Percentiles rank a stretch among this genome's conserved stretches.
phyloP scores from a whole-genome alignment of 1,140 invertebrate genomes.

The Drosophila ercepeae region DNA sequence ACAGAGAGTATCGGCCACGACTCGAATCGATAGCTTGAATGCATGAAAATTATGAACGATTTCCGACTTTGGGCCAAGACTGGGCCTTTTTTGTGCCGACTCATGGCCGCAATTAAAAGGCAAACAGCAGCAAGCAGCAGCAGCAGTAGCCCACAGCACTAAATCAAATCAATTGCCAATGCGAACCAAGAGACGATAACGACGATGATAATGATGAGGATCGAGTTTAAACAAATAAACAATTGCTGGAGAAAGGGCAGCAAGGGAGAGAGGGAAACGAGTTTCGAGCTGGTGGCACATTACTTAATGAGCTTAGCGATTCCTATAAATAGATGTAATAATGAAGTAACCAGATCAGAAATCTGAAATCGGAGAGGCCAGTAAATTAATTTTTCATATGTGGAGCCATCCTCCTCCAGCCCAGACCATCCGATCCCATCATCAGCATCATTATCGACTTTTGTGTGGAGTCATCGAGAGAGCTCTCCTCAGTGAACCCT shows the following conservation, averaged over 20 bases:
- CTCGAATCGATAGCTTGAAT: slow-evolving; percentile 44
- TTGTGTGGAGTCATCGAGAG: slow-evolving; percentile 71
- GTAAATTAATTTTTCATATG: slow-evolving; percentile 82
- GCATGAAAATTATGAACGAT: slow-evolving; percentile 74
- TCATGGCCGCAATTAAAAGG: slow-evolving; percentile 76
- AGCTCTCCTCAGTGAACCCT: slow-evolving; percentile 16
- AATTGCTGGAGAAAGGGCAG: slow-evolving; percentile 33
- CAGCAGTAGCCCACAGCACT: slow-evolving; percentile 69
- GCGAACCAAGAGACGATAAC: slow-evolving; percentile 59
- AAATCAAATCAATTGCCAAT: slow-evolving; percentile 82
- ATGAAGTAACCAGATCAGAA: slow-evolving; percentile 79
- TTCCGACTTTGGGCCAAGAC: slow-evolving; percentile 56
- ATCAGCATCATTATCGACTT: slow-evolving; percentile 50
- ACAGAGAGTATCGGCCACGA: slow-evolving; percentile 19
- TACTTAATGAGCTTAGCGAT: slow-evolving; percentile 78
- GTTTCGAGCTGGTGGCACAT: slow-evolving; percentile 49
- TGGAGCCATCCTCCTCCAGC: slow-evolving; percentile 4
- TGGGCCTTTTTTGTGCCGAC: slow-evolving; percentile 42
- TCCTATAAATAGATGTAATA: slow-evolving; percentile 79
- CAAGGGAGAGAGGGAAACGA: slow-evolving; percentile 37
- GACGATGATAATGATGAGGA: neutral
- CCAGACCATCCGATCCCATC: neutral
- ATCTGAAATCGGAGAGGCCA: slow-evolving; percentile 42
- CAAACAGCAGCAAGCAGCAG: slow-evolving; percentile 65
- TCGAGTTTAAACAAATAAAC: slow-evolving; percentile 75